Evolutionary conservation across 1,140 invertebrate species (phyloP).

Genomic region (Lucilia cuprina): DNA sequence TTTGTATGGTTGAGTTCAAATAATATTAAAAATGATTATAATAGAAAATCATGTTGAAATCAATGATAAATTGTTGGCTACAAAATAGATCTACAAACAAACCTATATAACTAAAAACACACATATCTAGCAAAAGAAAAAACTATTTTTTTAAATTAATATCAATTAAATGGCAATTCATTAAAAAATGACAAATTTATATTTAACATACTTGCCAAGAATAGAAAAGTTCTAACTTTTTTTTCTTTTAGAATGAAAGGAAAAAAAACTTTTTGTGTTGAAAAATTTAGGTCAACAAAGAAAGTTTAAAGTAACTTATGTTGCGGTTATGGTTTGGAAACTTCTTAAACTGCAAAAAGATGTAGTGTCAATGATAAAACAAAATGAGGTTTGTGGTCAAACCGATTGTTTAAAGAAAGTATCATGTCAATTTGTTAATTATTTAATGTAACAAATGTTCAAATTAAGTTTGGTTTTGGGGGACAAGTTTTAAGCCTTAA

Average conservation of each 20-base stretch:
- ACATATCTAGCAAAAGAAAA: not conserved
- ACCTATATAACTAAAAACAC: not conserved
- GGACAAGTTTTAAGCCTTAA: too few species aligned
- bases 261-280: not conserved
- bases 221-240: not conserved
- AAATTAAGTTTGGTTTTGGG: too few species aligned
- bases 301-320: constrained; percentile 12
- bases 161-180: constrained; percentile 15
- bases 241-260: not conserved
- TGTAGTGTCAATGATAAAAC: too few species aligned
- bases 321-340: not conserved
- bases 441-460: too few species aligned
- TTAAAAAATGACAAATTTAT: constrained; percentile 2
- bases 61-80: constrained; percentile 2
- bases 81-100: not conserved
- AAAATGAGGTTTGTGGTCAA: too few species aligned
- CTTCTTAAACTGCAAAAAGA: not conserved
- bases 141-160: not conserved
- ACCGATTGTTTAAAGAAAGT: too few species aligned
- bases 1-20: not conserved
- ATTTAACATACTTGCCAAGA: not conserved
- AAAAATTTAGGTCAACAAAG: not conserved
- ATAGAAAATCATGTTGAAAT: constrained; percentile 9
- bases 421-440: too few species aligned
- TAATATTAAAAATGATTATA: not conserved